Evolutionary conservation across 2,113 vertebrate species (phyloP).

Genomic region (Zootoca vivipara): DNA sequence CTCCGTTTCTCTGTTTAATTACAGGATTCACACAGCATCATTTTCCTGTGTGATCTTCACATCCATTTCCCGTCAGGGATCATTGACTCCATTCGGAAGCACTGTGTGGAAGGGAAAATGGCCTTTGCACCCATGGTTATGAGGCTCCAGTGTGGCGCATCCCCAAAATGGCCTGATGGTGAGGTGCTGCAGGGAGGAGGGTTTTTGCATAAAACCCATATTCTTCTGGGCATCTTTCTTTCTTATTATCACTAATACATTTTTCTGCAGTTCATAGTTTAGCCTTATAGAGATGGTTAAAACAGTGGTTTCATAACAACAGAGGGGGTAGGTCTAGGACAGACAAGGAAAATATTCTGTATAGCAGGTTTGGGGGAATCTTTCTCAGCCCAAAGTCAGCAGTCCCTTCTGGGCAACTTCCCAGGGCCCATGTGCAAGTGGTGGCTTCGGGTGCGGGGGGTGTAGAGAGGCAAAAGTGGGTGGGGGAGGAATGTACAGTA

Average conservation of each 20-base stretch:
- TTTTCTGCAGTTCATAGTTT: background rate
- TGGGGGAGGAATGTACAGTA: too few relatives aligned
- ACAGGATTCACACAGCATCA: conserved; percentile 92
- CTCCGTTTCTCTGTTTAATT: background rate
- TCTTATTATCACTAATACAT: background rate
- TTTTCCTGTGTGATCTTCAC: conserved; percentile 97
- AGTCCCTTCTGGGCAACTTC: too few relatives aligned
- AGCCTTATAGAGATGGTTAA: background rate
- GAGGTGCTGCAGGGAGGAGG: conserved; percentile 39
- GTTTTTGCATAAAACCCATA: background rate
- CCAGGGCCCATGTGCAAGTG: too few relatives aligned
- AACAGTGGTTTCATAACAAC: background rate
- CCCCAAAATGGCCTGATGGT: conserved; percentile 86
- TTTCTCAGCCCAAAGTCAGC: too few relatives aligned
- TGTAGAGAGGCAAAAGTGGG: too few relatives aligned
- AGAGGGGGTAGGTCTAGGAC: background rate
- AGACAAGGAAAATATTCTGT: too few relatives aligned
- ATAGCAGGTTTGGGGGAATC: too few relatives aligned
- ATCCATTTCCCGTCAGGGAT: conserved; percentile 88
- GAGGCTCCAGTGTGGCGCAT: conserved; percentile 89
- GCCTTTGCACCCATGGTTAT: conserved; percentile 92
- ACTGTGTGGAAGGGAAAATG: conserved; percentile 92
- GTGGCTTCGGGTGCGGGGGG: too few relatives aligned
- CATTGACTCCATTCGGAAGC: conserved; percentile 89
- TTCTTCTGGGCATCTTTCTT: background rate